Base-by-base conservation (phyloP, 2,797 vertebrate species). In the Amazonetta brasiliensis region DNA sequence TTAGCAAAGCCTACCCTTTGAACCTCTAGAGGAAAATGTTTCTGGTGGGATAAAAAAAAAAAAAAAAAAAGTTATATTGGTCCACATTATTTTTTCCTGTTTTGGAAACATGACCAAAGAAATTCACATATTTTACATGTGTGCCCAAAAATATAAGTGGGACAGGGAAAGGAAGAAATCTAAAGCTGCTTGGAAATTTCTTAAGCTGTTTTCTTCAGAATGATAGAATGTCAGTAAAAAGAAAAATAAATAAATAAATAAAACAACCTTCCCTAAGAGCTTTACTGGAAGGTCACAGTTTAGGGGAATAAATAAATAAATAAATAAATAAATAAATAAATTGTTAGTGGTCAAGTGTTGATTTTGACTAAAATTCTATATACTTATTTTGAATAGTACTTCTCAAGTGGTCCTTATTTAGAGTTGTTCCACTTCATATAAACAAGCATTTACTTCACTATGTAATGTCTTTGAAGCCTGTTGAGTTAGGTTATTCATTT, bases 71-170 rank as follows among this genome's bases (percentile, higher is more conserved):
- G 1, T 19, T 56, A 8, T 41, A 62, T 60, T 67, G 16, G 5
- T 56, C 4, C 52, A 39, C 13, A 85, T 7, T 43, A 39, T 31
- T 67, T 92, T 60, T 89, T 77, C 12, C 7, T 52, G 4, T 4
- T 87, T 85, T 67, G 26, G 25, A 87, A 89, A 78, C 67, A 59
- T 14, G 21, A 50, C 3, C 39, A 43, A 5, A 74, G 58, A 76
- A 52, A 37, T 7, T 0, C 0, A 60, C 2, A 8, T 39, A 15
- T 52, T 68, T 84, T 89, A 12, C 4, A 1, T 30, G 0, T 73
- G 10, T 62, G 15, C 52, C 39, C 12, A 19, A 50, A 85, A 74
- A 16, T 31, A 14, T 55, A 30, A 44, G 71, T 14, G 52, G 52
- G 10, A 60, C 4, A 59, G 11, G 17, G 17, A 68, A 20, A 56